Evolutionary conservation across 2,888 invertebrate species (phyloP).

Genomic region (Lamellibrachia satsuma): DNA sequence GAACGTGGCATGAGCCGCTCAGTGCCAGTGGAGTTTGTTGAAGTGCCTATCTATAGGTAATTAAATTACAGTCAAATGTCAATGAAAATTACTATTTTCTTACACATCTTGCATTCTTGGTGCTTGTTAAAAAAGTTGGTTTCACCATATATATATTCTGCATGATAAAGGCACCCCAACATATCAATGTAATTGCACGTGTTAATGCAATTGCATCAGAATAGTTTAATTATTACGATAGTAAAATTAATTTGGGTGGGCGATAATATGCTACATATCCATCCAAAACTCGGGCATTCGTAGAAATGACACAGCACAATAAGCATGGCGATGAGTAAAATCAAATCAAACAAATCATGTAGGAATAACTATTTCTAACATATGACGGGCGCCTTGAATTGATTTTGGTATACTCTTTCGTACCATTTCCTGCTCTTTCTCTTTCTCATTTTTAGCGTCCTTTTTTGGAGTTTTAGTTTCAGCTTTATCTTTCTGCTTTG

Average conservation of each 20-base stretch:
- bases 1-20: too few relatives aligned
- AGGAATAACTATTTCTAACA: background rate
- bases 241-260: background rate
- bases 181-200: background rate
- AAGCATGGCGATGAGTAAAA: background rate
- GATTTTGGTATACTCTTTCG: background rate
- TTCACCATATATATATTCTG: background rate
- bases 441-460: conserved; percentile 66
- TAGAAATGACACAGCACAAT: conserved; percentile 17
- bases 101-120: too few relatives aligned
- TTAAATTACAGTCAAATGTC: too few relatives aligned
- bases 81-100: too few relatives aligned
- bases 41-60: too few relatives aligned
- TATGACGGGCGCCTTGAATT: background rate
- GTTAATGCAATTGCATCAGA: background rate
- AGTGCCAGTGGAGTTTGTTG: too few relatives aligned
- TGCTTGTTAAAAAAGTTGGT: too few relatives aligned
- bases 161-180: background rate
- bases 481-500: conserved; percentile 61
- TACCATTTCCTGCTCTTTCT: conserved; percentile 68
- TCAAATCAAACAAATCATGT: background rate
- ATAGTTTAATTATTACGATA: background rate
- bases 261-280: background rate
- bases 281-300: background rate
- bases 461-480: conserved; percentile 66